These are phyloP conservation scores for Eumerus sabulonum DNA, from an alignment of 2,888 invertebrate genomes.

Conservation along the genomic window DNA sequence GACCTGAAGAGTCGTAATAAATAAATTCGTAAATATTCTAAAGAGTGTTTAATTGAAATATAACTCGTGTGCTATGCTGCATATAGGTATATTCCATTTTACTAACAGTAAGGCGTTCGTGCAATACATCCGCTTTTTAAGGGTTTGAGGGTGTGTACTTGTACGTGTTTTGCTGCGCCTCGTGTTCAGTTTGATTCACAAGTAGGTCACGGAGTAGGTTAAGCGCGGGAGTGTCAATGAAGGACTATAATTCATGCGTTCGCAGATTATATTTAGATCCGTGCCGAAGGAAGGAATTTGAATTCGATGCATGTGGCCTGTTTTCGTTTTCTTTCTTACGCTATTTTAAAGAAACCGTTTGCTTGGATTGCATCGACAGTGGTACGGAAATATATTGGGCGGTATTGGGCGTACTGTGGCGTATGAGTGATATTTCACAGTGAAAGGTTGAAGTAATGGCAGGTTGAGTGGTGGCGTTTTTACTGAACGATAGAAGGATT, in stretches of 20 bases:
- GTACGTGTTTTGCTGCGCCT: conserved; percentile 1
- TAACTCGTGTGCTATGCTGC: conserved; percentile 26
- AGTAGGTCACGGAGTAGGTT: conserved; percentile 23
- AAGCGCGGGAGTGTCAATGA: conserved; percentile 17
- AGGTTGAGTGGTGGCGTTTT: too few species aligned
- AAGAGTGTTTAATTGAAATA: too few species aligned
- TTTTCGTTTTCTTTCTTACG: conserved; percentile 9
- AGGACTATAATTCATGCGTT: conserved; percentile 41
- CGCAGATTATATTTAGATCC: conserved; percentile 20
- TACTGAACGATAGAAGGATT: too few species aligned
- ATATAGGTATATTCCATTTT: conserved; percentile 3
- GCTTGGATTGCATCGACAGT: too few species aligned
- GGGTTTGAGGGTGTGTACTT: neutral
- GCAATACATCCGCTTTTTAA: neutral
- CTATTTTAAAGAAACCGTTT: too few species aligned
- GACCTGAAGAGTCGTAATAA: too few species aligned
- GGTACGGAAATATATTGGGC: neutral
- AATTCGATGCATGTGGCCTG: conserved; percentile 18
- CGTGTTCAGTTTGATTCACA: neutral
- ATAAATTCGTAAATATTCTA: too few species aligned
- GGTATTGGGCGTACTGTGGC: conserved; percentile 2
- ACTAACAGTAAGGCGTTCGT: neutral
- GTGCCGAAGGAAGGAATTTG: neutral
- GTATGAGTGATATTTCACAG: conserved; percentile 21
- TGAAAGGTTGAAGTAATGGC: neutral